Percentiles rank a stretch among this genome's conserved stretches.
Evolutionary conservation across 2,888 invertebrate species (phyloP).

Genomic region (Andrena minutula): DNA sequence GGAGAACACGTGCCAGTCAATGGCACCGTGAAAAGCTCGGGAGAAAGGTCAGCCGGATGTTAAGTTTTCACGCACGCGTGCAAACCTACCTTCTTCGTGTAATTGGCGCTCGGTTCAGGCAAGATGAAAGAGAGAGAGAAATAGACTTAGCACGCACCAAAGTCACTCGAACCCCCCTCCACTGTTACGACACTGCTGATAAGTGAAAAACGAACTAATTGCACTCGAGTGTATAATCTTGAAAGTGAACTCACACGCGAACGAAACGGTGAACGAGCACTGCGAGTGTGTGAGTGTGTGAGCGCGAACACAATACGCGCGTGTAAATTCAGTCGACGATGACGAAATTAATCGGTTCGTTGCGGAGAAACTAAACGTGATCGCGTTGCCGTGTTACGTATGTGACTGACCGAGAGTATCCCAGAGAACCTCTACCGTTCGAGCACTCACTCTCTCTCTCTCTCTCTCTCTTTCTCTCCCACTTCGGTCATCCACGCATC

Average conservation of each 20-base stretch:
- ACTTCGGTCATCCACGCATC: not conserved
- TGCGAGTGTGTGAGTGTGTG: not conserved
- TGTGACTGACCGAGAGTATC: conserved; percentile 70
- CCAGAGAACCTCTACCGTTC: conserved; percentile 52
- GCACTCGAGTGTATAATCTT: not conserved
- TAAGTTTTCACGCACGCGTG: not conserved
- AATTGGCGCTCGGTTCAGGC: not conserved
- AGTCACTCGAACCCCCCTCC: conserved; percentile 39
- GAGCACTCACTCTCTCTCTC: conserved; percentile 27
- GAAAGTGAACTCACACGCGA: conserved; percentile 22
- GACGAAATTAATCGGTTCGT: conserved; percentile 65
- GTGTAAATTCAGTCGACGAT: conserved; percentile 32
- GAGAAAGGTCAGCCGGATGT: not conserved
- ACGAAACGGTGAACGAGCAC: conserved; percentile 10
- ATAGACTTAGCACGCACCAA: conserved; percentile 17
- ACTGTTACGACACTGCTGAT: not conserved
- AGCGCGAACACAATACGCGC: not conserved
- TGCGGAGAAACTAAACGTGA: conserved; percentile 57
- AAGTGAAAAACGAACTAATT: not conserved
- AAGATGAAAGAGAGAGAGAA: conserved; percentile 15
- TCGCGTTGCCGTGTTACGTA: conserved; percentile 62
- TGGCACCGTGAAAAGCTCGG: not conserved
- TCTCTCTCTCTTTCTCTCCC: not conserved
- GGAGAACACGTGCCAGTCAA: conserved; percentile 39
- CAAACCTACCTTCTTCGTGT: conserved; percentile 47